Base-by-base conservation (phyloP, 2,113 vertebrate species). In the Promerops cafer region DNA sequence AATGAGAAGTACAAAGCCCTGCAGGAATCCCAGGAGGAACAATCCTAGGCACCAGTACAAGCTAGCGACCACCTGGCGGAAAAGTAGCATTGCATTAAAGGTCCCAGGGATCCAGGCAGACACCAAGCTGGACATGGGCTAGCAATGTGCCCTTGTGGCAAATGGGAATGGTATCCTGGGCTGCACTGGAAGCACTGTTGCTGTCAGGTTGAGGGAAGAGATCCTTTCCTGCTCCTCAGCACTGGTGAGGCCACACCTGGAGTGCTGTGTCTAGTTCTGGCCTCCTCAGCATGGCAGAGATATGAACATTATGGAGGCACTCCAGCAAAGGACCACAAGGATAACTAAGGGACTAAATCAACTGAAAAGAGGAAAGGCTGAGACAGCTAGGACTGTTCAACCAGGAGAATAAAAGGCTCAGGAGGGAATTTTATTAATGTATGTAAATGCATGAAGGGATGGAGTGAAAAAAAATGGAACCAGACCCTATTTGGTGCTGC, bases 51-150 rank as follows among this genome's bases (percentile, higher is more conserved):
- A 61, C 11, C 20, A 69, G 30, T 5, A 52, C 16, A 74, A 6
- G 5, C 4, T 31, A 27, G 17, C 0, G 0, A 13, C 12, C 37
- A 45, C 9, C 26, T 61, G 35, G 16, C 5, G 18, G 47, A 53
- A 87, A 88, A 64, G 17, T 15, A 72, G 12, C 37, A 52, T 31
- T 35, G 19, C n/a, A 54, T 35, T 57, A 78, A 65, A 75, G 7
- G 23, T 56, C 20, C 11, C 37, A 37, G 33, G 14, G 3, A 6
- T 54, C 14, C 44, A 59, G 31, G 16, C 0, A 0, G 33, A 45
- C 33, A 30, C 4, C 21, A 60, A n/a, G 15, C 5, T 85, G 45
- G 23, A 45, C 23, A 28, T 8, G 15, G 82, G 12, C 4, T 5
- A 84, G 16, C 23, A 65, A 47, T 20, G 9, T 37, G 39, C 11